phyloP scores from a whole-genome alignment of 2,888 invertebrate species.

The Seladonia tumulorum region DNA sequence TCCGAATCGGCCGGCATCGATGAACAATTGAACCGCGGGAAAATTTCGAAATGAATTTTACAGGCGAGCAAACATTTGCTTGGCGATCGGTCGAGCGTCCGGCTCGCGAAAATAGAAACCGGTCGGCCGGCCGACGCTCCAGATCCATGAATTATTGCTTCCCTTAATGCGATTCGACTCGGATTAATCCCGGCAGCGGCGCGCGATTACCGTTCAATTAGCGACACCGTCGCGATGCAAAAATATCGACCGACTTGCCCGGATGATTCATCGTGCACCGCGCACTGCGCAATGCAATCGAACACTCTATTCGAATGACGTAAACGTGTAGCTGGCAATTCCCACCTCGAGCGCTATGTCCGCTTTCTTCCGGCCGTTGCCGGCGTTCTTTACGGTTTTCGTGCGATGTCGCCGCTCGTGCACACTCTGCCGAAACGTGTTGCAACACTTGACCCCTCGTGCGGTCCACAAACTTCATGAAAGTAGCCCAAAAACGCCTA shows the following conservation, averaged over 20 bases:
- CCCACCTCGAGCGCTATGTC: neutral
- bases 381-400: neutral
- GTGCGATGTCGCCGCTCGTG: neutral
- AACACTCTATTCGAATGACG: slow-evolving; percentile 11
- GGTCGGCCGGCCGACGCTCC: neutral
- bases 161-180: neutral
- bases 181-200: neutral
- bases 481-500: neutral
- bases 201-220: slow-evolving; percentile 31
- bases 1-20: neutral
- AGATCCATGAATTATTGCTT: slow-evolving; percentile 31
- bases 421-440: neutral
- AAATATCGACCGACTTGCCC: slow-evolving; percentile 8
- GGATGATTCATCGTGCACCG: neutral
- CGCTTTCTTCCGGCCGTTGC: neutral
- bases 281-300: slow-evolving; percentile 12
- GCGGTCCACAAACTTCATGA: neutral
- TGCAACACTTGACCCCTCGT: neutral
- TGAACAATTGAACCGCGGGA: neutral
- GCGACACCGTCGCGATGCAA: slow-evolving; percentile 8
- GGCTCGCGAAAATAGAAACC: neutral
- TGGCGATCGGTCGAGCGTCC: neutral
- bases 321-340: slow-evolving; percentile 2
- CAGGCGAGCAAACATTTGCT: slow-evolving; percentile 11
- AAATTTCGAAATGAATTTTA: slow-evolving; percentile 25